Evolutionary conservation across 2,797 vertebrate genomes (phyloP), one percentile per base, ranked within the genome.

Genomic region (Dendrocincla fuliginosa): DNA sequence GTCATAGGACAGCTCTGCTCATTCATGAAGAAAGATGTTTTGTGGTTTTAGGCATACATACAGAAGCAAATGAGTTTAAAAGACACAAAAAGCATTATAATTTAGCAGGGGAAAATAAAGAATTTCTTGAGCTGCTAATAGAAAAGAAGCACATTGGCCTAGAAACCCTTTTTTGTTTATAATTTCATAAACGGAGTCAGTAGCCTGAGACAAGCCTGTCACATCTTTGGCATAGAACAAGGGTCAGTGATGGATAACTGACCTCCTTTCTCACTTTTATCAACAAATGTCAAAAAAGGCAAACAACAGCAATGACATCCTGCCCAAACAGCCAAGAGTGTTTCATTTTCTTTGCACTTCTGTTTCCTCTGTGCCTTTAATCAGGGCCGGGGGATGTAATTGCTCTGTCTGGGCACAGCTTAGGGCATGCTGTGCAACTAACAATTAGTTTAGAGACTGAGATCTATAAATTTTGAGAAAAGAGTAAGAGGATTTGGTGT

Each of bases 351-450:
- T 98, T 98, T 98, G 95, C 98, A 95, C 97, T 96, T 98, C 98
- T 98, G 98, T 98, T 97, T 98, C 98, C 98, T 97, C 96, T 97
- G 97, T 93, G 98, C 97, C 98, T 98, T 98, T 98, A 98, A 98
- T 98, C 97, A 98, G 97, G 98, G 98, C 98, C 94, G 97, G 98
- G 94, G 97, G 98, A 98, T 98, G 98, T 98, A 98, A 99, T 98
- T 98, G 98, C 98, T 98, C 97, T 95, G 98, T 98, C 98, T 98
- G 98, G 98, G 97, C 95, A 97, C 96, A 97, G 98, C 98, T 98
- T 71, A 97, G 95, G 97, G 98, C 98, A 96, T 95, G 94, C 98
- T 98, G 97, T 98, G 98, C 97, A 98, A 97, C 97, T 97, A 97
- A 98, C 98, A 98, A 98, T 98, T 98, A 98, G 98, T 98, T 98